Percentiles rank a stretch among this genome's conserved stretches.
phyloP scores from a whole-genome alignment of 2,797 vertebrate species.

The Chelon auratus region DNA sequence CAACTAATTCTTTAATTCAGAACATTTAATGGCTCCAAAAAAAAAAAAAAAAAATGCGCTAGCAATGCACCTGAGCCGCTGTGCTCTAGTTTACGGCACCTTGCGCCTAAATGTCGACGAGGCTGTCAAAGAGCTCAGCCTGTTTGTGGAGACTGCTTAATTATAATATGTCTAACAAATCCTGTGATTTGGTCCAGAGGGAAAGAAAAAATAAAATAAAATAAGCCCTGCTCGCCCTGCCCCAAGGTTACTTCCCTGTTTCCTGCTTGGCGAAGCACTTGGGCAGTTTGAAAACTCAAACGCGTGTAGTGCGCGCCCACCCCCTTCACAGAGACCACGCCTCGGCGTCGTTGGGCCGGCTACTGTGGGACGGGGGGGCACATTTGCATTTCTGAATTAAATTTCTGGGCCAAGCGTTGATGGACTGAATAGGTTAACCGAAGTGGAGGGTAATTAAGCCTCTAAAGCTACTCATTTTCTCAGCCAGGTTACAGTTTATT shows the following conservation, averaged over 20 bases:
- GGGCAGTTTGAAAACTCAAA: slow-evolving; percentile 71
- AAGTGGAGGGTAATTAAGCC: slow-evolving; percentile 48
- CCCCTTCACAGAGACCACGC: slow-evolving; percentile 57
- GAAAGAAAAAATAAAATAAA: background rate
- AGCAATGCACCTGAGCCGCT: slow-evolving; percentile 33
- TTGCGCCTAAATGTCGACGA: background rate
- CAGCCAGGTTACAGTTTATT: slow-evolving; percentile 15
- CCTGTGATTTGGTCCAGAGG: slow-evolving; percentile 1
- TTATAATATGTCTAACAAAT: slow-evolving; percentile 11
- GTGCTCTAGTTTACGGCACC: background rate
- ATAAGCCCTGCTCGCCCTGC: background rate
- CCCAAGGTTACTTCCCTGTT: slow-evolving; percentile 55
- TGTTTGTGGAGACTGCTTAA: slow-evolving; percentile 2
- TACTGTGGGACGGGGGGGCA: slow-evolving; percentile 36
- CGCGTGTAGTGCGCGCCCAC: slow-evolving; percentile 52
- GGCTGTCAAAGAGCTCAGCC: background rate
- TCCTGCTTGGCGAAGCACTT: slow-evolving; percentile 47
- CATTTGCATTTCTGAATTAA: slow-evolving; percentile 55
- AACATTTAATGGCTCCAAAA: background rate
- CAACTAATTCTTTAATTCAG: slow-evolving; percentile 44
- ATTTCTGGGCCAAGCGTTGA: slow-evolving; percentile 43
- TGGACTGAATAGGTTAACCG: slow-evolving; percentile 51
- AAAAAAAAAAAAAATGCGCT: background rate
- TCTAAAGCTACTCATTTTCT: slow-evolving; percentile 8
- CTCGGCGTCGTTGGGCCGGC: slow-evolving; percentile 30